These are phyloP conservation scores for Netelia melanura DNA, from an alignment of 2,888 invertebrate genomes.

Conservation along the genomic window DNA sequence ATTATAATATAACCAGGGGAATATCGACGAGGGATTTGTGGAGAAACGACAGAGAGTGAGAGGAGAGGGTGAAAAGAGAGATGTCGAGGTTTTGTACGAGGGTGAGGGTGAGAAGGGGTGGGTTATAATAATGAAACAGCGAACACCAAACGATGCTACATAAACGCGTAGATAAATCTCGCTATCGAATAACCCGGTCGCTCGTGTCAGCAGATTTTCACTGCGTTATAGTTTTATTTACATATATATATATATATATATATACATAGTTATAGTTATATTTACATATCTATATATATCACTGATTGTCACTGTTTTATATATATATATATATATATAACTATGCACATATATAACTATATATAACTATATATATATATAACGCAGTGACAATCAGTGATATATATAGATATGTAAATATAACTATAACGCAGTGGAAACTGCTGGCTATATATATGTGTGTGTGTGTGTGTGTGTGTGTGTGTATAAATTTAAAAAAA, in stretches of 20 bases:
- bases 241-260: not conserved
- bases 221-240: not conserved
- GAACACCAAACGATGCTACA: conserved; percentile 18
- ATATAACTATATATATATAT: not conserved
- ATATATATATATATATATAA: not conserved
- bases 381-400: not conserved
- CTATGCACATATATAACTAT: too few relatives aligned
- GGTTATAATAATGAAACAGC: conserved; percentile 55
- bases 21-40: conserved; percentile 58
- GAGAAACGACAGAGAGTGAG: not conserved
- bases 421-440: too few relatives aligned
- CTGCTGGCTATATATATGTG: too few relatives aligned
- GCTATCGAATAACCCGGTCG: conserved; percentile 62
- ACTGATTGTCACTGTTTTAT: not conserved
- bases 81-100: not conserved
- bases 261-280: too few relatives aligned
- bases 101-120: not conserved
- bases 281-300: too few relatives aligned
- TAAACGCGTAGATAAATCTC: conserved; percentile 69
- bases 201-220: conserved; percentile 69
- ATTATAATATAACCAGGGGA: conserved; percentile 33
- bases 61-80: conserved; percentile 1
- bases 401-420: too few relatives aligned
- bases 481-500: conserved; percentile 8
- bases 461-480: too few relatives aligned